phyloP scores from a whole-genome alignment of 2,797 vertebrate genomes.

The Hippocampus kuda region DNA sequence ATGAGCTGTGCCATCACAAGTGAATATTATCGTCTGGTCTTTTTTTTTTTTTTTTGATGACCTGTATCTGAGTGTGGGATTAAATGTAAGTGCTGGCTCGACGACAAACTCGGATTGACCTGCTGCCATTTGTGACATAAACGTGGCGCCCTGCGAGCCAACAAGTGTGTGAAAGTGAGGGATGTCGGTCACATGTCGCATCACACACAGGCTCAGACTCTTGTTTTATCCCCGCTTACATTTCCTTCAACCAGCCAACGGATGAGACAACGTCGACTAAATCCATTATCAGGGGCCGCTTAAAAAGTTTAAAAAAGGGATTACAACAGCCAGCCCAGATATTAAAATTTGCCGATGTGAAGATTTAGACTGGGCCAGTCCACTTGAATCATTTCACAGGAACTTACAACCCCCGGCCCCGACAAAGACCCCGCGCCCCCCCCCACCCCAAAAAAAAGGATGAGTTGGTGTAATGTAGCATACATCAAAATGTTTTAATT shows the following conservation, averaged over 20 bases:
- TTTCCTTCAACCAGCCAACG: neutral
- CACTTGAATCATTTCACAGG: neutral
- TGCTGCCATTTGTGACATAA: neutral
- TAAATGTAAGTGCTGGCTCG: neutral
- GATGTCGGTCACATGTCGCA: neutral
- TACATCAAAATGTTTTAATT: neutral
- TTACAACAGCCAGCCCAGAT: neutral
- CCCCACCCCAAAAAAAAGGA: neutral
- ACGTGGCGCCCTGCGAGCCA: neutral
- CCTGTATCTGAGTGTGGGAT: neutral
- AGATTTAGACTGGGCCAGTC: neutral
- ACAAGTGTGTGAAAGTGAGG: neutral
- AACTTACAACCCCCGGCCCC: neutral
- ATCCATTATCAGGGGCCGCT: slow-evolving; percentile 3
- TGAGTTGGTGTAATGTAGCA: neutral
- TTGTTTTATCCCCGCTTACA: neutral
- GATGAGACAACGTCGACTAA: neutral
- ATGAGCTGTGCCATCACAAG: neutral
- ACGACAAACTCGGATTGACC: neutral
- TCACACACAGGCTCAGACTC: neutral
- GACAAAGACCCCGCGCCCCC: neutral
- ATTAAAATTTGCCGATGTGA: neutral
- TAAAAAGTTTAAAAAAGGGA: neutral
- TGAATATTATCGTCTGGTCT: neutral
- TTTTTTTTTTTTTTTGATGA: neutral